Percentiles rank a stretch among this genome's conserved stretches.
These are phyloP conservation scores for Caenorhabditis elegans DNA, from an alignment of 1,140 invertebrate genomes.

Conservation along the genomic window DNA sequence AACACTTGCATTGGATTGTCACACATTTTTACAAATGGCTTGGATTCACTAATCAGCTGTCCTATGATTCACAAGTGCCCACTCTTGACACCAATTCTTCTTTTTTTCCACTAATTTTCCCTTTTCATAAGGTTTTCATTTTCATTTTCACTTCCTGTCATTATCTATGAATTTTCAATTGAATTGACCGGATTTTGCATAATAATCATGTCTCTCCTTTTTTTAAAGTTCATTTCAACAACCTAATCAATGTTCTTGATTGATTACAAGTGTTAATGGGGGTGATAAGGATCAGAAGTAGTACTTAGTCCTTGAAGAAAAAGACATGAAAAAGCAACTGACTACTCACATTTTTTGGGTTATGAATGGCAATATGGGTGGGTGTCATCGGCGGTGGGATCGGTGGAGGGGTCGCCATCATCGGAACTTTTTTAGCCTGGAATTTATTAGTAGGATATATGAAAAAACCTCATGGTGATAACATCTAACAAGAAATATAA, in stretches of 20 bases:
- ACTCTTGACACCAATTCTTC: constrained; percentile 21
- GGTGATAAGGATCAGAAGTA: background rate
- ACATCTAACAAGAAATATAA: too few species aligned
- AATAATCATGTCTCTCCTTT: background rate
- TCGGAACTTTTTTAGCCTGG: constrained; percentile 14
- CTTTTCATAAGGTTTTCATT: background rate
- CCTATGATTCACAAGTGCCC: background rate
- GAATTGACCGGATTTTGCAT: background rate
- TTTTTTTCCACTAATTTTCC: background rate
- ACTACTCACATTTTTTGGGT: constrained; percentile 37
- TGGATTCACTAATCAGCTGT: background rate
- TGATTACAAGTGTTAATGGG: background rate
- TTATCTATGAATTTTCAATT: background rate
- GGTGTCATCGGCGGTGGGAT: constrained; percentile 37
- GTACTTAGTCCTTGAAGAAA: constrained; percentile 20
- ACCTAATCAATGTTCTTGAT: background rate
- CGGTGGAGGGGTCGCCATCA: constrained; percentile 34
- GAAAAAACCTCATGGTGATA: background rate
- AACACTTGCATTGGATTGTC: constrained; percentile 4
- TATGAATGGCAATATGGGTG: constrained; percentile 43
- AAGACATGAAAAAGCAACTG: background rate
- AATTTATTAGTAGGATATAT: background rate
- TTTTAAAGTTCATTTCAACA: background rate
- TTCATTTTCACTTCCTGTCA: background rate
- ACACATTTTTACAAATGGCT: background rate